Percentiles rank a stretch among this genome's conserved stretches.
phyloP scores from a whole-genome alignment of 2,113 vertebrate species.

The Mola mola region DNA sequence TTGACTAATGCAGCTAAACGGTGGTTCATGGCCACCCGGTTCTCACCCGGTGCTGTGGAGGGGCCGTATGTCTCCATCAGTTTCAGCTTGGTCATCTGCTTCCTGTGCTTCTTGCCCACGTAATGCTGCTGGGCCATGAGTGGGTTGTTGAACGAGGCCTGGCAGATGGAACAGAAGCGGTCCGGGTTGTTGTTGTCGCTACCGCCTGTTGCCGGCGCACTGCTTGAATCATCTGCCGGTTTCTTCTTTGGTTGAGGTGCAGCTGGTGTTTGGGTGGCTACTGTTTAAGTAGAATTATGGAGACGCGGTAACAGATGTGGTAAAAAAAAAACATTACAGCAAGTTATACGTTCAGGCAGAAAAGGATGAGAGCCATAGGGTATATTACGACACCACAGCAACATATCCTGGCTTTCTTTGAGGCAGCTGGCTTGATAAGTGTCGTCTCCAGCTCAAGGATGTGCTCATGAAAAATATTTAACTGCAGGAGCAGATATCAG shows the following conservation, averaged over 20 bases:
- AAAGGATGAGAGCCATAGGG: no score
- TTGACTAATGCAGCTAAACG: no score
- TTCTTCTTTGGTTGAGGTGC: slow-evolving; percentile 51
- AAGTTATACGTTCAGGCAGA: no score
- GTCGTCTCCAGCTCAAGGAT: no score
- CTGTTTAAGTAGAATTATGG: slow-evolving; percentile 7
- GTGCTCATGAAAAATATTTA: no score
- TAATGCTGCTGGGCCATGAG: slow-evolving; percentile 98
- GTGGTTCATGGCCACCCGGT: no score
- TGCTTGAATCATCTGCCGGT: slow-evolving; percentile 5
- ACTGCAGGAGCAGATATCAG: no score
- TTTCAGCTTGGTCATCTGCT: slow-evolving; percentile 93
- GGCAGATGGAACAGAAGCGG: slow-evolving; percentile 94
- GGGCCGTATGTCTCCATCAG: slow-evolving; percentile 95
- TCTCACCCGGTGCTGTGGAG: slow-evolving; percentile 77
- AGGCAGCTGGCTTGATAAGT: no score
- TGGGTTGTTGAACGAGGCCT: slow-evolving; percentile 96
- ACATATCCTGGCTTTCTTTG: no score
- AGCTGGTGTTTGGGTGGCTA: slow-evolving; percentile 41
- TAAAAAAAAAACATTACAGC: no score
- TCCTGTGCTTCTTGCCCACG: slow-evolving; percentile 94
- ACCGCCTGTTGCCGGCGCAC: neutral
- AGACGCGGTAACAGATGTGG: no score
- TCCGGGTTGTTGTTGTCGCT: slow-evolving; percentile 82
- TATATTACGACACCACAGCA: no score